Evolutionary conservation across 2,888 invertebrate genomes (phyloP), one percentile per base, ranked within the genome.

Genomic region (Drosophila niveifrons): DNA sequence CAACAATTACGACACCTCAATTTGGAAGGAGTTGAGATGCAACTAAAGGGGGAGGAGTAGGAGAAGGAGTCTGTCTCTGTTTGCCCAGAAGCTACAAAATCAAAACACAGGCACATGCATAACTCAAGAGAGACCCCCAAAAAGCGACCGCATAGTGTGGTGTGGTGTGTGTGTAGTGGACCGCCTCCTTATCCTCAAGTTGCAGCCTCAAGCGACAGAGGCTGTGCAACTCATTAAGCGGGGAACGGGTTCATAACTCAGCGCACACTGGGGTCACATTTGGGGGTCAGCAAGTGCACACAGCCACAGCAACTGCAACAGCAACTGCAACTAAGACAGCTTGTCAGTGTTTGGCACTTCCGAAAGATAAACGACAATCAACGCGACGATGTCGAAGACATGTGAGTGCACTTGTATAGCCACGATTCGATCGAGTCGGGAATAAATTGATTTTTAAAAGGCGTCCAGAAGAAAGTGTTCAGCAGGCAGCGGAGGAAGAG

Each of bases 1-100:
- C 66, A 76, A 68, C 88, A 85, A 90, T 87, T 89, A 88, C 87
- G 80, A 87, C 87, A 88, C 87, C 82, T 88, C 78, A 79, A 82
- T 87, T 81, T 89, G 77, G 65, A 51, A 59, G 44, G 56, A 44
- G 13, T 13, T 41, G 28, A 23, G 34, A 41, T 36, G 23, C 15
- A 28, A n/a, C 17, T 6, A 39, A 1, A 3, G 6, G 8, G 7
- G 29, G 9, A 2, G 39, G 11, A 15, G 31, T 1, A n/a, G 17
- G 3, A 6, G 11, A 39, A 44, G 47, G 31, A 52, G 43, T 47
- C 55, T 63, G 43, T 43, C 55, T 61, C 55, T 61, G 23, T 44
- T 73, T 89, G 86, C 89, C 86, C 86, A 86, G 86, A 89, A 86
- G 86, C 86, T 73, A 86, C 72, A 82, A 69, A 78, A 82, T 81